A percentile compares a stretch with the other conserved stretches of the same genome.
phyloP scores from a whole-genome alignment of 2,888 invertebrate species.

The Glaucopsyche alexis region DNA sequence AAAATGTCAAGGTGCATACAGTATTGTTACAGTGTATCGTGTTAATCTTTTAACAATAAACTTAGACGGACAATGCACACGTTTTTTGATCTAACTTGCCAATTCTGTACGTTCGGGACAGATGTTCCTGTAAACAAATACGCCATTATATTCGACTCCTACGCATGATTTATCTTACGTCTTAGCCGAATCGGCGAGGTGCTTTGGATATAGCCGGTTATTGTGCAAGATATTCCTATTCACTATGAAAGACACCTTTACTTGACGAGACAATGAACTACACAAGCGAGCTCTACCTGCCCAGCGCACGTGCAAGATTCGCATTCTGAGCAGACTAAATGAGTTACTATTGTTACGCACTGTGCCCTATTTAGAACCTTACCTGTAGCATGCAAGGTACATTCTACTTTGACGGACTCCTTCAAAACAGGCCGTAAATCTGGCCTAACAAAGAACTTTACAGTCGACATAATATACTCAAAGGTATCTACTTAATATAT shows the following conservation, averaged over 20 bases:
- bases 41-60: conserved; percentile 74
- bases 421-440: conserved; percentile 48
- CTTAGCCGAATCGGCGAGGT: conserved; percentile 60
- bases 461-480: conserved; percentile 19
- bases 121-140: conserved; percentile 75
- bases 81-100: conserved; percentile 62
- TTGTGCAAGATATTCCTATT: conserved; percentile 73
- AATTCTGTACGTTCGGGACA: conserved; percentile 59
- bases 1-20: conserved; percentile 69
- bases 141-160: conserved; percentile 62
- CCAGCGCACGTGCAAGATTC: conserved; percentile 73
- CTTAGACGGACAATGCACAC: conserved; percentile 60
- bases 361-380: conserved; percentile 52
- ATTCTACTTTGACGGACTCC: conserved; percentile 45
- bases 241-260: conserved; percentile 68
- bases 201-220: conserved; percentile 56
- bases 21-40: conserved; percentile 68
- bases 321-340: conserved; percentile 58
- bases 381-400: conserved; percentile 47
- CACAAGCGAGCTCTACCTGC: conserved; percentile 76
- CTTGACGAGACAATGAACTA: conserved; percentile 63
- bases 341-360: conserved; percentile 48
- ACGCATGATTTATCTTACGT: conserved; percentile 71
- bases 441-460: conserved; percentile 55
- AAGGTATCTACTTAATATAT: conserved; percentile 23